Evolutionary conservation across 2,888 invertebrate genomes (phyloP).

Genomic region (Pollenia griseotomentosa): DNA sequence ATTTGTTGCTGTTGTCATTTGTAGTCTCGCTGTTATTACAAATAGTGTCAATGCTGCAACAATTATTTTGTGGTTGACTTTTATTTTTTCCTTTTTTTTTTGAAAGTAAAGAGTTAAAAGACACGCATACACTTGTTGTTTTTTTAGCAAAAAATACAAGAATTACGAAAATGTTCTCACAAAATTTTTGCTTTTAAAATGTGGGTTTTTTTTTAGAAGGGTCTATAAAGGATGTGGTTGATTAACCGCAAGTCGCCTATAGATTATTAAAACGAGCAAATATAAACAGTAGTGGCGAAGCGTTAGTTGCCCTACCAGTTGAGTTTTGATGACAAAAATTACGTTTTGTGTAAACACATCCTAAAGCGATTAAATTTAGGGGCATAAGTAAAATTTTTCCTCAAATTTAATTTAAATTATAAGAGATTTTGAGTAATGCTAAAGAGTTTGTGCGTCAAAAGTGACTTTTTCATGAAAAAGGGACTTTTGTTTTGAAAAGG

Average conservation of each 20-base stretch:
- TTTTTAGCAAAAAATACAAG: neutral
- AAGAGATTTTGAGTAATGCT: too few relatives aligned
- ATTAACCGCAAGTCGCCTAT: slow-evolving; percentile 64
- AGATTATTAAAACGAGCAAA: slow-evolving; percentile 5
- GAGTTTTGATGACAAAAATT: too few relatives aligned
- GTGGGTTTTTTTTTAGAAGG: slow-evolving; percentile 45
- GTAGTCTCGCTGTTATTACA: slow-evolving; percentile 37
- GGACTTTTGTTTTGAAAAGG: too few relatives aligned
- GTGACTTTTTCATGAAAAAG: too few relatives aligned
- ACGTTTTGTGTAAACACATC: too few relatives aligned
- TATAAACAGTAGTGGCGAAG: neutral
- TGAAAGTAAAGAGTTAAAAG: slow-evolving; percentile 8
- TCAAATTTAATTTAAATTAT: too few relatives aligned
- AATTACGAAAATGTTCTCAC: slow-evolving; percentile 58
- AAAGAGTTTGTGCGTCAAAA: too few relatives aligned
- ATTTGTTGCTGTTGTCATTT: slow-evolving; percentile 19
- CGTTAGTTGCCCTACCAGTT: neutral
- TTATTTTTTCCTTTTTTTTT: slow-evolving; percentile 8
- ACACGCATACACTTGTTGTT: slow-evolving; percentile 1
- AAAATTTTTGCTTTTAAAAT: slow-evolving; percentile 35
- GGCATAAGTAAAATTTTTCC: too few relatives aligned
- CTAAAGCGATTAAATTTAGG: too few relatives aligned
- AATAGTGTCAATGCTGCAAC: slow-evolving; percentile 73
- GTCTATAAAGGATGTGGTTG: slow-evolving; percentile 72
- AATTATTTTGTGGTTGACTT: slow-evolving; percentile 70